Conservation (phyloP, 1,140 invertebrate genomes). For the Augochlora pura region DNA sequence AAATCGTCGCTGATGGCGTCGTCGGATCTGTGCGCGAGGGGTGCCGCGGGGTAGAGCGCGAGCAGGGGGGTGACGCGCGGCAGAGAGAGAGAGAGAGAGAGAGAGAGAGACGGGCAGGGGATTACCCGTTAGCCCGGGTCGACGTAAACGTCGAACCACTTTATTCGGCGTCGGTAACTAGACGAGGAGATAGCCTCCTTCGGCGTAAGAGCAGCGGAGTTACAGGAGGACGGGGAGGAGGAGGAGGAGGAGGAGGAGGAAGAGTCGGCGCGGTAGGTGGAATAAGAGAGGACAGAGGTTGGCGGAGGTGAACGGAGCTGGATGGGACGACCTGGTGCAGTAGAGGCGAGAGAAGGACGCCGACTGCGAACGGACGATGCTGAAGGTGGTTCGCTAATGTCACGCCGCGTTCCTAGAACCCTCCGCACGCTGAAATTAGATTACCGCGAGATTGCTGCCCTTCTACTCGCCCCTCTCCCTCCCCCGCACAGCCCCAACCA, state of each 20-base stretch:
- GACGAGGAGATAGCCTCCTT: constrained; percentile 66
- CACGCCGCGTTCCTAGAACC: constrained; percentile 74
- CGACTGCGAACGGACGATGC: constrained; percentile 57
- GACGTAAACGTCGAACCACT: constrained; percentile 70
- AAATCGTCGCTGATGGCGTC: background rate
- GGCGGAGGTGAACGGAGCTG: constrained; percentile 12
- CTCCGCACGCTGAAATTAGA: constrained; percentile 77
- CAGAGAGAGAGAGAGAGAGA: too few relatives aligned
- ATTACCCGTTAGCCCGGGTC: constrained; percentile 64
- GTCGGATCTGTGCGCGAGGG: background rate
- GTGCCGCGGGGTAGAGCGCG: constrained; percentile 1
- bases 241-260: constrained; percentile 1
- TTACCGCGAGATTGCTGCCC: constrained; percentile 75
- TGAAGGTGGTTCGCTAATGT: constrained; percentile 74
- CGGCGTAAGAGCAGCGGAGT: constrained; percentile 50
- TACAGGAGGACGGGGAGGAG: constrained; percentile 9
- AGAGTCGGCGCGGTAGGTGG: constrained; percentile 26
- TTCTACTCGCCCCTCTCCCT: constrained; percentile 55
- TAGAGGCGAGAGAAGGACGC: constrained; percentile 40
- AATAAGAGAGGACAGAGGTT: constrained; percentile 38
- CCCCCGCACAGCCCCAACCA: background rate
- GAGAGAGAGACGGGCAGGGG: constrained; percentile 36
- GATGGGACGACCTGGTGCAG: background rate
- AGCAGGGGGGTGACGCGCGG: constrained; percentile 26
- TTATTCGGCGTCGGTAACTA: constrained; percentile 69